A percentile compares a stretch with the other conserved stretches of the same genome.
Conservation (phyloP, 2,113 vertebrate genomes). For the Galeopterus variegatus region DNA sequence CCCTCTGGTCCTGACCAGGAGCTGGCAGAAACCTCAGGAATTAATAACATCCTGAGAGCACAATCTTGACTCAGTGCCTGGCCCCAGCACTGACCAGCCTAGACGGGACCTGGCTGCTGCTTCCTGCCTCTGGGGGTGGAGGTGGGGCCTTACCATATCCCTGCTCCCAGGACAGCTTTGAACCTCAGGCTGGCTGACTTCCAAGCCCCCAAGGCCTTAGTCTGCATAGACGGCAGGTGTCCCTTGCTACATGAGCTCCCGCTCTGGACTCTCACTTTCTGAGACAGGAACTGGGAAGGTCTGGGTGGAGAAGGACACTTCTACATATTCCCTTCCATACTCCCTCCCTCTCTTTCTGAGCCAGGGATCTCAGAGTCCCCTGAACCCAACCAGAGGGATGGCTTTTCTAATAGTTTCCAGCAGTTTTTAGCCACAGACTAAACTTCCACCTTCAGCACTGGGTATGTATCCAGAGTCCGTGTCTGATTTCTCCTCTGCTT, state of each 20-base stretch:
- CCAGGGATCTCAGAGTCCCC: background rate
- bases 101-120: background rate
- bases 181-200: too few species aligned
- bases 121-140: too few species aligned
- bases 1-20: background rate
- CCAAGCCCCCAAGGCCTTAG: background rate
- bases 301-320: background rate
- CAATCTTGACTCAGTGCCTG: background rate
- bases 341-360: background rate
- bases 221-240: accelerated
- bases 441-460: background rate
- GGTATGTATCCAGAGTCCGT: background rate
- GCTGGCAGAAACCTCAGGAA: accelerated
- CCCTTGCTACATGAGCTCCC: accelerated
- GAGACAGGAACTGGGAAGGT: background rate
- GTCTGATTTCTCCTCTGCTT: background rate
- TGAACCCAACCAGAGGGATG: accelerated
- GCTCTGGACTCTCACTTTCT: background rate
- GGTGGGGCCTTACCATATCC: background rate
- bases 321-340: accelerated
- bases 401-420: background rate
- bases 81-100: background rate
- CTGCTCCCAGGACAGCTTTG: background rate
- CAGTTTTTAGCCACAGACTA: background rate
- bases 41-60: background rate